These are phyloP conservation scores for Geopemphigus sp. DNA, from an alignment of 1,140 invertebrate genomes.

Conservation along the genomic window DNA sequence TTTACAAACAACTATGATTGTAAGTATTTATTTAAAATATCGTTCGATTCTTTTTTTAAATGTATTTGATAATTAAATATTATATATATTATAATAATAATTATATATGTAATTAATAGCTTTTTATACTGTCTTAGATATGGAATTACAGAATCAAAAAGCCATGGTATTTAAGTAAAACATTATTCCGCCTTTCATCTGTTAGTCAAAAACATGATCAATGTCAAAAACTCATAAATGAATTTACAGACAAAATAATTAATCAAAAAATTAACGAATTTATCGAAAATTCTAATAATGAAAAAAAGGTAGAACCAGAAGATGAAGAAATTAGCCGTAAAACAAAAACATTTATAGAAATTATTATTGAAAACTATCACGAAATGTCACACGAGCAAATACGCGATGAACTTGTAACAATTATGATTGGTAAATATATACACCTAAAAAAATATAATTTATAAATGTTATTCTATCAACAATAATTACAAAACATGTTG, in stretches of 20 bases:
- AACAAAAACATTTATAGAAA: slow-evolving; percentile 35
- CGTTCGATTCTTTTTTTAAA: not conserved
- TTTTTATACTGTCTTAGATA: not conserved
- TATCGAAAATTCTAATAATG: not conserved
- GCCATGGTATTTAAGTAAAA: slow-evolving; percentile 38
- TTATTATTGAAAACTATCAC: slow-evolving; percentile 8
- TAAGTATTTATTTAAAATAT: not conserved
- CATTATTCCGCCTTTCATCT: slow-evolving; percentile 18
- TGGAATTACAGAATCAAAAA: slow-evolving; percentile 37
- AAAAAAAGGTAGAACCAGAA: not conserved
- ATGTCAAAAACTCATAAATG: slow-evolving; percentile 41
- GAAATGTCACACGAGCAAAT: slow-evolving; percentile 42
- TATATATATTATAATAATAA: not conserved
- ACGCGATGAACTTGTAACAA: slow-evolving; percentile 49
- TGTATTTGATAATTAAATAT: not conserved
- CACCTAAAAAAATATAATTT: not conserved
- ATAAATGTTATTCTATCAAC: not conserved
- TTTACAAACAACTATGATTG: slow-evolving; percentile 22
- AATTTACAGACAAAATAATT: slow-evolving; percentile 34
- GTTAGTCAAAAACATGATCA: slow-evolving; percentile 5
- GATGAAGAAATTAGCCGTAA: slow-evolving; percentile 12
- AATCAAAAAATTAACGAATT: slow-evolving; percentile 16
- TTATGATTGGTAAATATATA: slow-evolving; percentile 43
- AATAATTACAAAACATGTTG: not conserved
- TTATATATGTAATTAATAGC: not conserved